phyloP scores from a whole-genome alignment of 2,888 invertebrate species.

The Ectobius pallidus region DNA sequence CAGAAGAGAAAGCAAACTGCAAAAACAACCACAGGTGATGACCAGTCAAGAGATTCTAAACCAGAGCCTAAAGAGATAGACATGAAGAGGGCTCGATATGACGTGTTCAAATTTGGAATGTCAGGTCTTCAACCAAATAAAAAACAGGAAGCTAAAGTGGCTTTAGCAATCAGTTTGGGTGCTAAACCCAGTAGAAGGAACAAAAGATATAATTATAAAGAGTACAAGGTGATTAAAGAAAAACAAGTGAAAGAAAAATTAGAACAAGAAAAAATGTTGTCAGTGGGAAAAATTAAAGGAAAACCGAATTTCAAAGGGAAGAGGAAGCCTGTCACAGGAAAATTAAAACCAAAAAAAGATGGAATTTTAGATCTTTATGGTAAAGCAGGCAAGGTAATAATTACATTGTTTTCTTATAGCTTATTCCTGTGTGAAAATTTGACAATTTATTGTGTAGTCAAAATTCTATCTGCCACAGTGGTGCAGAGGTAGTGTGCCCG shows the following conservation, averaged over 20 bases:
- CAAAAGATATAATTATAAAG: constrained; percentile 74
- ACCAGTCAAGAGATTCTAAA: background rate
- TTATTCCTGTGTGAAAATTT: too few relatives aligned
- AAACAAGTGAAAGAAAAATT: constrained; percentile 61
- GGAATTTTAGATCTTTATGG: constrained; percentile 43
- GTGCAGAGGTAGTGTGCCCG: too few relatives aligned
- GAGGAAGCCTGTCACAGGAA: constrained; percentile 51
- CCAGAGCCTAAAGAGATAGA: constrained; percentile 63
- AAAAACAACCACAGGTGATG: background rate
- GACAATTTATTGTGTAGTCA: too few relatives aligned
- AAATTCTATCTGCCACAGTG: too few relatives aligned
- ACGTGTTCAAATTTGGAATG: constrained; percentile 84
- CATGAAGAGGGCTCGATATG: constrained; percentile 77
- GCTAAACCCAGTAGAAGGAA: constrained; percentile 80
- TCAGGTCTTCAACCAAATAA: constrained; percentile 72
- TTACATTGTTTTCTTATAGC: too few relatives aligned
- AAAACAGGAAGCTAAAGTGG: constrained; percentile 79
- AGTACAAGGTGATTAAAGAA: constrained; percentile 63
- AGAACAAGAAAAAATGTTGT: constrained; percentile 19
- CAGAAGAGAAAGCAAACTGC: constrained; percentile 55
- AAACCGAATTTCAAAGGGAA: constrained; percentile 62
- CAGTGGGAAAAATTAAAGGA: constrained; percentile 66
- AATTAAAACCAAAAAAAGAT: constrained; percentile 58
- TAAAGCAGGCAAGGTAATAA: too few relatives aligned
- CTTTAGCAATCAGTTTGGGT: constrained; percentile 79